Base-by-base conservation (phyloP, 1,140 invertebrate genomes). In the Helicoverpa armigera region DNA sequence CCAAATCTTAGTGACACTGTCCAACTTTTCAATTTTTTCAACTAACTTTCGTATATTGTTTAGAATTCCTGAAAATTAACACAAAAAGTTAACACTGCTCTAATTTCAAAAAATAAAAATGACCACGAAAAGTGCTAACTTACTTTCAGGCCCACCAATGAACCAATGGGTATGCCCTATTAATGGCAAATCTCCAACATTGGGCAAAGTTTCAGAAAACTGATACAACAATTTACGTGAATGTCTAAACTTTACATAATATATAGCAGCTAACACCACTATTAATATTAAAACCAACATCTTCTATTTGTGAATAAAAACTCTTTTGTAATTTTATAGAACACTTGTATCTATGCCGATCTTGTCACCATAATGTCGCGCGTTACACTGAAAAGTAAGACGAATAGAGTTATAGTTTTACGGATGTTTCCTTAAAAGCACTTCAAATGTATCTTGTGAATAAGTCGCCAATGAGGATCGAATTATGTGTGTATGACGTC, bases 101-200 rank as follows among this genome's bases (percentile, higher is more conserved):
- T 43, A 43, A 43, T 43, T 43, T 43, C 9, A 43, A 7, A 23
- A 43, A 43, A 9, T 5, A 43, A 43, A 43, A 43, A 43, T 5
- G 50, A 3, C 2, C 1, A 18, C 16, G 48, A 18, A 12, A 16
- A 48, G 1, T 70, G 14, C 54, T n/a, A 43, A 76, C 89, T 91
- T 82, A 92, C 91, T 89, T 85, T 92, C 90, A 35, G 91, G 87
- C 9, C 90, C 89, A 16, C 91, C 91, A 50, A 92, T 87, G 79
- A 91, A 91, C 91, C 91, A 92, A 80, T 92, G 91, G 0, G 88
- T 88, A 16, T 92, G 89, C 75, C 91, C 91, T 3, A 93, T 29
- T 10, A 92, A 63, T 9, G 90, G 90, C 11, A 93, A 73, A 54
- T 81, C 74, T 12, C 90, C 91, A 7, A 70, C 76, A 58, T 81